Base-by-base conservation (phyloP, 2,888 invertebrate species). In the Cephus pulcher region DNA sequence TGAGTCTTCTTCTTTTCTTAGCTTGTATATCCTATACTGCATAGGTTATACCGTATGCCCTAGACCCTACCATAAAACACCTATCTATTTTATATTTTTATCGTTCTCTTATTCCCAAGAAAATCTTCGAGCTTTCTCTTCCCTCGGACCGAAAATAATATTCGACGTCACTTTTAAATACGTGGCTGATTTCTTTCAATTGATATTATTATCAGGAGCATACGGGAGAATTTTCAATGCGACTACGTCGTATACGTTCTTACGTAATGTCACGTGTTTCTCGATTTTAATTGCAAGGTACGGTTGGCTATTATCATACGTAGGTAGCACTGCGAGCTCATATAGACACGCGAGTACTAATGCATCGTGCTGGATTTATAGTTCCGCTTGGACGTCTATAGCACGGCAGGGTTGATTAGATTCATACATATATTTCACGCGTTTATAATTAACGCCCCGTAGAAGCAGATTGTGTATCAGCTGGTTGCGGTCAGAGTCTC, bases 401-500 rank as follows among this genome's bases (percentile, higher is more conserved):
- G 81, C 76, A 80, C 82, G 82, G 80, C 77, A 76, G 82, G 84
- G 73, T 37, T 83, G 87, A 89, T 88, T 89, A 88, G 87, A 88
- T 88, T 87, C 83, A 81, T 86, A 75, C 33, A 81, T 82, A 56
- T 56, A 80, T 81, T 85, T 85, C 83, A 82, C 83, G 85, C 81
- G 82, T 85, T 86, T 86, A 84, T 87, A 88, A 88, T 88, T 88
- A 88, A 88, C 87, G 86, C 84, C 81, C 87, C 56, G 23, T 56
- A 9, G 56, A 56, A 56, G 9, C 6, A 23, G 9, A 15, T 23
- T 56, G 56, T 9, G 56, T 56, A 56, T 56, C 56, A 23, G 23
- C 23, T 56, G 23, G 4, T 15, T 23, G 9, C 56, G 2, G 1
- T 56, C 15, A 6, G 4, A 40, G 15, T 40, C 15, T 6, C 40